phyloP scores from a whole-genome alignment of 2,113 vertebrate genomes.

The Onychostruthus taczanowskii region DNA sequence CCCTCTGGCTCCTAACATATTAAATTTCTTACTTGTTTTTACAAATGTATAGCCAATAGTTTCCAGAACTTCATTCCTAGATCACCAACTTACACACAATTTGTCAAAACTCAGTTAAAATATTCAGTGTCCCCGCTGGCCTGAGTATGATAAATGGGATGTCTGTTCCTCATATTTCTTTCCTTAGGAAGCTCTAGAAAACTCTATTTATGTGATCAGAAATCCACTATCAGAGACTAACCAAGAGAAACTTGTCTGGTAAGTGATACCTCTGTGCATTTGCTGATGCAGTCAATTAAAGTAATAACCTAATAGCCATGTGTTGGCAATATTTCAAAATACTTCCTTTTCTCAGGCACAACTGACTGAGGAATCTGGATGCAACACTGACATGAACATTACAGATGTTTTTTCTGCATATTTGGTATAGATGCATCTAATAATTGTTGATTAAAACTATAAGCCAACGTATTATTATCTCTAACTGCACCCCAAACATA shows the following conservation, averaged over 20 bases:
- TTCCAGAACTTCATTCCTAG: constrained; percentile 43
- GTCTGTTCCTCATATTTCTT: constrained; percentile 45
- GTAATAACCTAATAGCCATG: constrained; percentile 15
- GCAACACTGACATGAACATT: neutral
- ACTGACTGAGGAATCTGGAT: neutral
- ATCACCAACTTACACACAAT: constrained; percentile 17
- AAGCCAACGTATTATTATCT: neutral
- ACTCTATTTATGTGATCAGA: constrained; percentile 6
- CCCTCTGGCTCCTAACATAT: constrained; percentile 22
- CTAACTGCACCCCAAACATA: neutral
- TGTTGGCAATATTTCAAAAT: constrained; percentile 1
- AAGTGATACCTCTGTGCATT: constrained; percentile 25
- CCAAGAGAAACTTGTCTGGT: constrained; percentile 11
- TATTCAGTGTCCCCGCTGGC: neutral
- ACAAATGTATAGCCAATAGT: neutral
- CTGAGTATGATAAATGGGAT: constrained; percentile 49
- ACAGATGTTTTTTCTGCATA: neutral
- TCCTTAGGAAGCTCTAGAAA: constrained; percentile 38
- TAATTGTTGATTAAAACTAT: neutral
- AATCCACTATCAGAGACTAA: constrained; percentile 13
- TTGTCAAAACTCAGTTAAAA: constrained; percentile 56
- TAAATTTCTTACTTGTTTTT: constrained; percentile 38
- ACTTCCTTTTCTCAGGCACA: neutral
- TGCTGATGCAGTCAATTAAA: constrained; percentile 51
- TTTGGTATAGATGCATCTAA: neutral